Conservation (phyloP, 2,888 invertebrate species). For the Digitonthophagus gazella region DNA sequence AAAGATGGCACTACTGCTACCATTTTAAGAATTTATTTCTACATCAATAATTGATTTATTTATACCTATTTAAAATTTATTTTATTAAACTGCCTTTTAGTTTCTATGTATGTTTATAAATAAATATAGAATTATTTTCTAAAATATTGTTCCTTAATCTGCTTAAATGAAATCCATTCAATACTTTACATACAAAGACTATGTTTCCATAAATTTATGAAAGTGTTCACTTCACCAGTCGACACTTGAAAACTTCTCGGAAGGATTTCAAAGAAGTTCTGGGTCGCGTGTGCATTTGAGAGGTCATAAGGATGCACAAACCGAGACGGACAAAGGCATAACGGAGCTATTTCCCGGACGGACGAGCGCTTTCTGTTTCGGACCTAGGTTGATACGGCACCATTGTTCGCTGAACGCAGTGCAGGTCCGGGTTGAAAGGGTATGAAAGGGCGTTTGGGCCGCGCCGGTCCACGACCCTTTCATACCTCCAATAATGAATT, state of each 20-base stretch:
- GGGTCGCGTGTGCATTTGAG: constrained; percentile 8
- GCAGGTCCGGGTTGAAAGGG: constrained; percentile 3
- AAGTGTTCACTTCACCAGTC: background rate
- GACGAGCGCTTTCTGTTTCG: constrained; percentile 25
- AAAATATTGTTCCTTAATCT: too few relatives aligned
- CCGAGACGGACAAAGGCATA: constrained; percentile 14
- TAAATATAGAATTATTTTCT: too few relatives aligned
- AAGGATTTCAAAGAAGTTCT: constrained; percentile 5
- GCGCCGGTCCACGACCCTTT: constrained; percentile 19
- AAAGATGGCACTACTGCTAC: too few relatives aligned
- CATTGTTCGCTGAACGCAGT: constrained; percentile 22
- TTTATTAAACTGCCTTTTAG: too few relatives aligned
- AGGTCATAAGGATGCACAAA: constrained; percentile 17
- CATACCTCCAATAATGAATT: constrained; percentile 26
- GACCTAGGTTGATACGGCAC: constrained; percentile 24
- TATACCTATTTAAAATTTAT: too few relatives aligned
- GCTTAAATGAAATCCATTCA: too few relatives aligned
- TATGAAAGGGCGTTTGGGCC: constrained; percentile 22
- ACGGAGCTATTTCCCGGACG: constrained; percentile 26
- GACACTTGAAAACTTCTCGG: background rate
- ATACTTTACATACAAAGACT: too few relatives aligned
- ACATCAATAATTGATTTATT: too few relatives aligned
- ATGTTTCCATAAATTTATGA: background rate
- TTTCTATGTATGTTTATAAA: too few relatives aligned
- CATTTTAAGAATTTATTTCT: too few relatives aligned